phyloP scores from a whole-genome alignment of 2,113 vertebrate species.

The Cynocephalus volans region DNA sequence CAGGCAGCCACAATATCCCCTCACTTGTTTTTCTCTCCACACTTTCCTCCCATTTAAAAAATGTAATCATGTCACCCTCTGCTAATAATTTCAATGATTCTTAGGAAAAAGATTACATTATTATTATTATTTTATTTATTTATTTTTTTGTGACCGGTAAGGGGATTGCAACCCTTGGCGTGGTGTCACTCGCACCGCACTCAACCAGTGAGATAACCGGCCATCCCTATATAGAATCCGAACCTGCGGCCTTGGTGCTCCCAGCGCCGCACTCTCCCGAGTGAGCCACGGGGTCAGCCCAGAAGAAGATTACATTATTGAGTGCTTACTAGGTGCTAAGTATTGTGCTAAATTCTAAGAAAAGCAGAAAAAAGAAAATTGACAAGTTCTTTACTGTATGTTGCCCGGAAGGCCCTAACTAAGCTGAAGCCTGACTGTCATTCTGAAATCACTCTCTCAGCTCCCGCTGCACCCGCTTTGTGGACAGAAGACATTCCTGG shows the following conservation, averaged over 20 bases:
- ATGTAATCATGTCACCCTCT: background rate
- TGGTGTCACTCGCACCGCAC: too few relatives aligned
- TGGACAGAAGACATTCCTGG: fast-evolving
- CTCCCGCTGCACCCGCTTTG: background rate
- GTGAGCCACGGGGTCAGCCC: too few relatives aligned
- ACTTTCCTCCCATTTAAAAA: background rate
- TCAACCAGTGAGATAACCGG: too few relatives aligned
- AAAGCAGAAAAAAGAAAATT: background rate
- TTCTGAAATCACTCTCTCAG: background rate
- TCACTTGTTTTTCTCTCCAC: background rate
- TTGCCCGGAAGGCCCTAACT: background rate
- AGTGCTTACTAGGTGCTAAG: background rate
- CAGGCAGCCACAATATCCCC: background rate
- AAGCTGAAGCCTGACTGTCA: background rate
- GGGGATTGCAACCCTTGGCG: too few relatives aligned
- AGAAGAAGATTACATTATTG: background rate
- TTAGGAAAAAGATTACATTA: background rate
- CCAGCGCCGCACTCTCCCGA: too few relatives aligned
- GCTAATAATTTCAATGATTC: background rate
- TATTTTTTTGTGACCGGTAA: too few relatives aligned
- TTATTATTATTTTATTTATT: too few relatives aligned
- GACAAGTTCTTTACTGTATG: background rate
- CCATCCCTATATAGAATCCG: too few relatives aligned
- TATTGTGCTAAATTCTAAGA: background rate
- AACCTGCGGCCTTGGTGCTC: too few relatives aligned